Evolutionary conservation across 2,888 invertebrate genomes (phyloP), one percentile per base, ranked within the genome.

Genomic region (Agrochola lota): DNA sequence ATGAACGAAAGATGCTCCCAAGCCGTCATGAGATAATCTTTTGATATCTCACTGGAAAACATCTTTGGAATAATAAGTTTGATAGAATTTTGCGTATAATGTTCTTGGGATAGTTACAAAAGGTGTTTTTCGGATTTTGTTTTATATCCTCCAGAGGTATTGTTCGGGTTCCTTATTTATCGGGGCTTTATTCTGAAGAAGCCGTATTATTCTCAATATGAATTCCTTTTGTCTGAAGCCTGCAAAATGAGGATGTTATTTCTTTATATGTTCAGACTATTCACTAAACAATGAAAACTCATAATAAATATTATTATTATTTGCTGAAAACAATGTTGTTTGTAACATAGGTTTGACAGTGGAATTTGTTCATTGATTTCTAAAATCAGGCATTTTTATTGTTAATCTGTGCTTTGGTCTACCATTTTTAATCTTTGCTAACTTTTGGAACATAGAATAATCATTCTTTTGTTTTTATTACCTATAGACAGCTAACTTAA

Each of bases 11-110:
- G 82, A 71, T 74, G 17, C n/a, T 72, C 35, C 55, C 52, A 46
- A 67, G 46, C 69, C 72, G 62, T 49, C 76, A 55, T 1, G 59
- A 78, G 43, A 78, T 83, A 78, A 84, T 74, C 86, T 86, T 86
- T 86, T 78, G 72, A 78, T 83, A 83, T 77, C 69, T 62, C 60
- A 64, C 55, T 71, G 30, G 60, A 77, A 85, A 77, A 73, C 72
- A 69, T 70, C 64, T 78, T 68, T 52, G 52, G 55, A 82, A 85
- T 71, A 71, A 85, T 77, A 83, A 73, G 55, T 83, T 85, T 85
- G 49, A 82, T 74, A 68, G 60, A 77, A 85, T 83, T 82, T 73
- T 66, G 59, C 63, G 67, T 85, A 73, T 75, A 70, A 83, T 70
- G 59, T 85, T 85, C 49, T 66, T 52, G 11, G 71, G 55, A 85